These are phyloP conservation scores for Cylas formicarius DNA, from an alignment of 1,140 invertebrate species.

Conservation along the genomic window DNA sequence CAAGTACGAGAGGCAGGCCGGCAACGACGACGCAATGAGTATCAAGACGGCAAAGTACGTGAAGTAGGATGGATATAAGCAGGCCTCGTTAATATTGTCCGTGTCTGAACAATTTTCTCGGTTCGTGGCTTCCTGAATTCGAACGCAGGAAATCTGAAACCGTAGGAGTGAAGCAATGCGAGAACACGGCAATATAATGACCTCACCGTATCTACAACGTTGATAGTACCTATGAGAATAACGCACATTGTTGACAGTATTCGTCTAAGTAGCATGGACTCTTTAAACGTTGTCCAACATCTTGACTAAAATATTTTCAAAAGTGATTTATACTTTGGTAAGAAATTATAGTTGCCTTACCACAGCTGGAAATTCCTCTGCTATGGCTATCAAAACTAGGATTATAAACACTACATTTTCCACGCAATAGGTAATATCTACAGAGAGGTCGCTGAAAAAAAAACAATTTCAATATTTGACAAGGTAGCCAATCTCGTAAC, in stretches of 20 bases:
- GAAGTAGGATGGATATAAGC: conserved; percentile 68
- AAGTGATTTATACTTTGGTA: too few species aligned
- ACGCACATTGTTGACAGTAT: conserved; percentile 50
- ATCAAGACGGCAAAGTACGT: conserved; percentile 63
- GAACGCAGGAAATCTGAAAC: conserved; percentile 33
- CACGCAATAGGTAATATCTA: conserved; percentile 23
- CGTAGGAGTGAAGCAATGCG: not conserved
- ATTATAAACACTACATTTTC: conserved; percentile 26
- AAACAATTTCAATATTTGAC: not conserved
- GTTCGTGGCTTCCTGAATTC: conserved; percentile 16
- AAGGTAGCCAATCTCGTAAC: too few species aligned
- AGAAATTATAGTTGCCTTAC: too few species aligned
- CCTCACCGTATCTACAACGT: conserved; percentile 54
- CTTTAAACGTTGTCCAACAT: conserved; percentile 48
- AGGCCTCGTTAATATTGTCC: conserved; percentile 35
- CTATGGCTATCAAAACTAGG: conserved; percentile 24
- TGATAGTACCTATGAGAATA: conserved; percentile 49
- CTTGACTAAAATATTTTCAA: conserved; percentile 29
- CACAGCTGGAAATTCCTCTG: conserved; percentile 22
- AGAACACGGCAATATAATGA: not conserved
- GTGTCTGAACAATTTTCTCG: conserved; percentile 29
- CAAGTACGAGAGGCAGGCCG: conserved; percentile 65
- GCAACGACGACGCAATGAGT: conserved; percentile 61
- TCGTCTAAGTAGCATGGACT: conserved; percentile 47
- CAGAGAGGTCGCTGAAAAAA: conserved; percentile 24